Evolutionary conservation across 2,113 vertebrate genomes (phyloP), one percentile per base, ranked within the genome.

Genomic region (Cyrtonyx montezumae): DNA sequence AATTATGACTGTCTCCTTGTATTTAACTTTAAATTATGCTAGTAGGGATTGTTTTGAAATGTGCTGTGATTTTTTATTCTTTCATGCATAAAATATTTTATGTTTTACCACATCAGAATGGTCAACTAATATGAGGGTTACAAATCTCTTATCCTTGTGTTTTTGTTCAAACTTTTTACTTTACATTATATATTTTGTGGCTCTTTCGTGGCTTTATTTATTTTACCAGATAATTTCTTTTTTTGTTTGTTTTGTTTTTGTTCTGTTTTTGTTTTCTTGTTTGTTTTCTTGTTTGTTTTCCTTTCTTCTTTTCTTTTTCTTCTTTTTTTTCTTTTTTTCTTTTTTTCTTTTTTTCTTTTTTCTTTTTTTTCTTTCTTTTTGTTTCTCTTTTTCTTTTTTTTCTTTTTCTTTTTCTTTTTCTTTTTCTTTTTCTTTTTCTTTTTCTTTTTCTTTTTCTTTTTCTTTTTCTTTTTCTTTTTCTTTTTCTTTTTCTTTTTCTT

Each of bases 21-120:
- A 87, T 55, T 92, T 94, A 91, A 59, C 40, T 37, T 79, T 93
- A 80, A 95, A 95, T 92, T 74, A 42, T 84, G 32, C 43, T 46
- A 18, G 2, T 9, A 49, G 42, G 34, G 55, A 74, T 58, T 84
- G 5, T 69, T 78, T 62, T 79, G 59, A 92, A 93, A 90, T 84
- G 66, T 1, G 2, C 28, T 25, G 69, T 83, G 26, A 34, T 93
- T 80, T 55, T 4, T 43, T 87, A 93, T 86, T 92, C 55, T 62
- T 40, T 40, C 36, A 93, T 36, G 12, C 46, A 84, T 87, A 70
- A 88, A 96, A n/a, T 37, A 40, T 84, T 93, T 96, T 69, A 73
- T 78, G 37, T 58, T 84, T 94, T 93, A 84, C 26, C 58, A 67
- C 91, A 69, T 93, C 51, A 87, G 40, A 93, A 96, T 85, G 74